Evolutionary conservation across 2,113 vertebrate species (phyloP).

Genomic region (Chauna torquata): DNA sequence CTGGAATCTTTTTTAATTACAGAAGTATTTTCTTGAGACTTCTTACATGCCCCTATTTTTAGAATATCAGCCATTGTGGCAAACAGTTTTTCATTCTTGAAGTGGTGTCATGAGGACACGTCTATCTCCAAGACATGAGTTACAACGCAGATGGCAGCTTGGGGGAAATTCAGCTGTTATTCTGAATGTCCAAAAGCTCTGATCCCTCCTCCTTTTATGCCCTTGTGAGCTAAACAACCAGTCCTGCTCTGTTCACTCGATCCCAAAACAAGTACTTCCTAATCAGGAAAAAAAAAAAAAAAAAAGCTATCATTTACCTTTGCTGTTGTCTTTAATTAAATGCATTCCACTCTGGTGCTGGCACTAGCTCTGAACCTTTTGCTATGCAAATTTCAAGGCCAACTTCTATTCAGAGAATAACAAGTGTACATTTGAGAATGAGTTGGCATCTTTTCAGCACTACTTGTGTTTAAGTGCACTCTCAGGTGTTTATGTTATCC

Average conservation of each 20-base stretch:
- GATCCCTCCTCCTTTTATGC: not conserved
- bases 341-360: constrained; percentile 67
- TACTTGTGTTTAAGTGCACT: constrained; percentile 59
- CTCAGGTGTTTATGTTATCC: constrained; percentile 65
- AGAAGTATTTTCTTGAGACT: constrained; percentile 1
- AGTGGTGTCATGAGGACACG: not conserved
- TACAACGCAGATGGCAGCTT: constrained; percentile 43
- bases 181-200: constrained; percentile 35
- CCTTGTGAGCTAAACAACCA: constrained; percentile 45
- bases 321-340: constrained; percentile 79
- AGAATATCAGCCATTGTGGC: not conserved
- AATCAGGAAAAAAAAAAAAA: constrained; percentile 56
- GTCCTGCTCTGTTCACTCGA: constrained; percentile 36
- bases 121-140: constrained; percentile 2
- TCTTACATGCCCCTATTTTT: not conserved
- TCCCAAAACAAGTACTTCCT: constrained; percentile 66
- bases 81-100: not conserved
- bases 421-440: constrained; percentile 43
- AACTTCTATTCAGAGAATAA: constrained; percentile 63
- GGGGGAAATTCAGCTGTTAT: constrained; percentile 53
- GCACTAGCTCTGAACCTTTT: constrained; percentile 66
- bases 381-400: constrained; percentile 75
- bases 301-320: constrained; percentile 70
- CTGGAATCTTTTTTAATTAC: constrained; percentile 24
- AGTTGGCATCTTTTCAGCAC: constrained; percentile 47